Percentiles rank a stretch among this genome's conserved stretches.
phyloP scores from a whole-genome alignment of 2,888 invertebrate genomes.

The Polymixis flavicincta region DNA sequence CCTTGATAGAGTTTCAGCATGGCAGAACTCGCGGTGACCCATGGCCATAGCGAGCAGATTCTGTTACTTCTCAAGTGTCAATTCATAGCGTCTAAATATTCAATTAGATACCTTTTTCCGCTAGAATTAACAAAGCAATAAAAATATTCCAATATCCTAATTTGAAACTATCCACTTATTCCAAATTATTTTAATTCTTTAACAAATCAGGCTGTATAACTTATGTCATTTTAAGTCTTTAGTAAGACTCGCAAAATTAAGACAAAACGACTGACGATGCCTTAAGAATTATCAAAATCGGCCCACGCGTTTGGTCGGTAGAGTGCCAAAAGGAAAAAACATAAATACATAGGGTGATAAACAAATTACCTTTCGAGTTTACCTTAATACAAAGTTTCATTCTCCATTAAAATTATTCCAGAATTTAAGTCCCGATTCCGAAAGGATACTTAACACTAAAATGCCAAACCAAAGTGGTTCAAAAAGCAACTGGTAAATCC shows the following conservation, averaged over 20 bases:
- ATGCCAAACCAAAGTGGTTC: constrained; percentile 48
- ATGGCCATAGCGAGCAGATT: too few species aligned
- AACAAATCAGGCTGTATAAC: background rate
- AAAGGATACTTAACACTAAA: constrained; percentile 49
- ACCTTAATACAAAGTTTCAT: background rate
- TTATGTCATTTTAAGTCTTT: background rate
- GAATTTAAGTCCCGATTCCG: constrained; percentile 11
- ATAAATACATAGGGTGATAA: too few species aligned
- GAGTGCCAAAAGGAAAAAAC: too few species aligned
- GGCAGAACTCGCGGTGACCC: too few species aligned
- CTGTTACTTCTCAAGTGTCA: too few species aligned
- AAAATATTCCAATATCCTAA: too few species aligned
- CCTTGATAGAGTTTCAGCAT: too few species aligned
- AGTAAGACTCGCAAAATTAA: too few species aligned
- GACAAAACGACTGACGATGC: too few species aligned
- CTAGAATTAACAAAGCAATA: background rate
- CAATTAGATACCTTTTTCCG: background rate
- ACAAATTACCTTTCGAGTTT: too few species aligned
- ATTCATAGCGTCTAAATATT: background rate
- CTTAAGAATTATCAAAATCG: too few species aligned
- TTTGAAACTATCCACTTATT: background rate
- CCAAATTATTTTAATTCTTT: background rate
- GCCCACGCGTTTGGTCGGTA: too few species aligned
- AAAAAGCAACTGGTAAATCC: constrained; percentile 63
- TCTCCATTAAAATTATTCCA: background rate